Evolutionary conservation across 2,888 invertebrate genomes (phyloP), one percentile per base, ranked within the genome.

Genomic region (Fragum fragum): DNA sequence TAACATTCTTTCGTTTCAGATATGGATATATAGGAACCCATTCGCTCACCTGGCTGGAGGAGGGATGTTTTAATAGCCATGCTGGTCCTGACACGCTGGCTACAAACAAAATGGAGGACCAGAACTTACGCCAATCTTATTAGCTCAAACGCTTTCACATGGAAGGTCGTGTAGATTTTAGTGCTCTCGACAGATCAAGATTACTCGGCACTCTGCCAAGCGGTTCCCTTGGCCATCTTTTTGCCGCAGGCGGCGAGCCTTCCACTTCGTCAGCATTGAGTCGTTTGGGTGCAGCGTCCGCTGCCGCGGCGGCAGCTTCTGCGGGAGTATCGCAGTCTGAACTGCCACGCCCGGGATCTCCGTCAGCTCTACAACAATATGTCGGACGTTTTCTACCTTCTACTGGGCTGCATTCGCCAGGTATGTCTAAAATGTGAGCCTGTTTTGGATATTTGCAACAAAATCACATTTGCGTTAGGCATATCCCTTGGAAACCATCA

Each of bases 91-190:
- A 61, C 14, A 16, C 11, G 61, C 16, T 61, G 61, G 61, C 32
- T 32, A 32, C 29, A 32, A 11, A 47, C 47, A 47, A 47, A 14
- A 47, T 47, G 47, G 47, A 47, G 18, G 47, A 47, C 47, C 47
- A 16, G 47, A 47, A 47, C 7, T 47, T 47, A 47, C 47, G 47
- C 14, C 16, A 47, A 3, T 47, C 47, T 47, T 47, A 18, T 18
- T 47, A 47, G 47, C 47, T n/a, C 18, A n/a, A 47, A 47, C 47
- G 47, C 32, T 28, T 61, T 9, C 66, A 66, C 42, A 78, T 85
- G 75, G 85, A 85, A 42, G 78, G 85, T 29, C 79, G 80, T 23
- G 77, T 85, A 61, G 82, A 85, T 39, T 70, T 85, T 23, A 74
- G 74, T 42, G 85, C 85, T 2, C 61, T 85, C 11, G 85, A 85